These are phyloP conservation scores for Geotria australis DNA, from an alignment of 2,797 vertebrate species.

Conservation along the genomic window DNA sequence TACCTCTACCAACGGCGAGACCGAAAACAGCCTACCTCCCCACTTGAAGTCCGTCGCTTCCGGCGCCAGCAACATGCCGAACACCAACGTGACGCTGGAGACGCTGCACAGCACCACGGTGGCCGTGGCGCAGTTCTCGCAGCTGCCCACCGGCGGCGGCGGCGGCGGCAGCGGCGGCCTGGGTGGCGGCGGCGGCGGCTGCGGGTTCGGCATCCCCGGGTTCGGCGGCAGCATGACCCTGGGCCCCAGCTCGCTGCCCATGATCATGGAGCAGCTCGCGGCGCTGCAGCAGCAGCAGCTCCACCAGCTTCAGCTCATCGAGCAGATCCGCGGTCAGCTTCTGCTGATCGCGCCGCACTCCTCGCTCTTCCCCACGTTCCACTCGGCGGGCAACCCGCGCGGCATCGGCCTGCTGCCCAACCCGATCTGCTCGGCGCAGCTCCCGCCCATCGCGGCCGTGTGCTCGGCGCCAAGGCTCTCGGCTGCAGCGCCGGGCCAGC, in stretches of 20 bases:
- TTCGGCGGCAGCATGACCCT: slow-evolving; percentile 6
- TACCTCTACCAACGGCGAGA: slow-evolving; percentile 11
- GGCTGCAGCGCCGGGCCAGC: neutral
- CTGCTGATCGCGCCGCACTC: slow-evolving; percentile 26
- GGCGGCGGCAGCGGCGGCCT: slow-evolving; percentile 4
- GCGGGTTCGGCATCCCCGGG: neutral
- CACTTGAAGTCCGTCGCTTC: slow-evolving; percentile 17
- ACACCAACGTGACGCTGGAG: slow-evolving; percentile 93
- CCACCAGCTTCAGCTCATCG: slow-evolving; percentile 89
- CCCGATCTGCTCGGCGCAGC: neutral
- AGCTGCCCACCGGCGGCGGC: slow-evolving; percentile 13
- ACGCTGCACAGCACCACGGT: slow-evolving; percentile 90
- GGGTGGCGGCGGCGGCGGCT: neutral
- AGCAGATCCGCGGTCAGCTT: slow-evolving; percentile 92
- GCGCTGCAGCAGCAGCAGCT: slow-evolving; percentile 97
- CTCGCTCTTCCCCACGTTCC: neutral
- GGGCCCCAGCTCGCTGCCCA: slow-evolving; percentile 56
- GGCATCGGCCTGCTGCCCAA: neutral
- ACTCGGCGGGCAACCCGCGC: neutral
- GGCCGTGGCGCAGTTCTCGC: slow-evolving; percentile 88
- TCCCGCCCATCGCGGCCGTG: neutral
- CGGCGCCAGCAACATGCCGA: slow-evolving; percentile 52
- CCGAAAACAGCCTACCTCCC: slow-evolving; percentile 38
- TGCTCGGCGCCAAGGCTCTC: neutral
- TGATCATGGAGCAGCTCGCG: slow-evolving; percentile 93